phyloP scores from a whole-genome alignment of 2,888 invertebrate species.

The Thymelicus sylvestris region DNA sequence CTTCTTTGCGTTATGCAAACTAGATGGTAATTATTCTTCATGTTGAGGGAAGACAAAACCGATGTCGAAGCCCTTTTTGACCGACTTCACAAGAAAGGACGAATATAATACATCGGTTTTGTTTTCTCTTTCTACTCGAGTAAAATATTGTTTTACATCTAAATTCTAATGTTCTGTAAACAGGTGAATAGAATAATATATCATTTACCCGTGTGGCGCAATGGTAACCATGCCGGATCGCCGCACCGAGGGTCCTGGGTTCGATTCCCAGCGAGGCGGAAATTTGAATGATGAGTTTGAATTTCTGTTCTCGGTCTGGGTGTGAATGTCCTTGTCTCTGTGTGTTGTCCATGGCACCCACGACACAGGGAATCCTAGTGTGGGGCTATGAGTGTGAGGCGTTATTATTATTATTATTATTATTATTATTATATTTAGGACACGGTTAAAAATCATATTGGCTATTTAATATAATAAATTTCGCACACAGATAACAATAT shows the following conservation, averaged over 20 bases:
- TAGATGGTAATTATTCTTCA: not conserved
- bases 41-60: not conserved
- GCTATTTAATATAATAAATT: constrained; percentile 29
- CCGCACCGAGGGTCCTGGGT: too few species aligned
- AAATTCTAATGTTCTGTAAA: constrained; percentile 59
- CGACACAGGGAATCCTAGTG: too few species aligned
- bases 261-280: too few species aligned
- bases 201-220: too few species aligned
- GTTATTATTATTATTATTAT: too few species aligned
- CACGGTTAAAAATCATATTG: constrained; percentile 51
- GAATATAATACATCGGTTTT: not conserved
- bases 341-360: too few species aligned
- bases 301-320: too few species aligned
- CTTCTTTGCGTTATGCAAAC: constrained; percentile 8
- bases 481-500: constrained; percentile 60
- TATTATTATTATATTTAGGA: constrained; percentile 50
- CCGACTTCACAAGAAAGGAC: not conserved
- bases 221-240: too few species aligned
- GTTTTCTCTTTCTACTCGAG: not conserved
- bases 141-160: constrained; percentile 8
- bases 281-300: too few species aligned
- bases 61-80: not conserved
- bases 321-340: too few species aligned
- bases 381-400: too few species aligned
- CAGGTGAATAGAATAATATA: constrained; percentile 62